Conservation (phyloP, 2,113 vertebrate species). For the Apodemus sylvaticus region DNA sequence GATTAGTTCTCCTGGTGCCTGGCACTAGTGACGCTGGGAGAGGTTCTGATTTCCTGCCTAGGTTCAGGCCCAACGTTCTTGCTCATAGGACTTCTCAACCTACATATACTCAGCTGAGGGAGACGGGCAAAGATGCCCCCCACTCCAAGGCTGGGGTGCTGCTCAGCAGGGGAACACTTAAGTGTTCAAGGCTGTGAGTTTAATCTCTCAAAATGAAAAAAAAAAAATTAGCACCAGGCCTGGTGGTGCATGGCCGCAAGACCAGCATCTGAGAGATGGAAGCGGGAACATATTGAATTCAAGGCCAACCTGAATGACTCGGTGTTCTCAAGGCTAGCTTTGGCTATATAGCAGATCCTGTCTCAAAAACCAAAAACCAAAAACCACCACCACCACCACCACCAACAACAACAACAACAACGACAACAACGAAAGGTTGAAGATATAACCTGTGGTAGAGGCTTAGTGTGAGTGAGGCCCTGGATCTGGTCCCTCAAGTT, state of each 20-base stretch:
- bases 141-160: neutral
- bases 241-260: neutral
- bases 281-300: neutral
- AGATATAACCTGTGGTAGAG: neutral
- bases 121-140: too few species aligned
- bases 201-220: neutral
- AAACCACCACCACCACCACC: too few species aligned
- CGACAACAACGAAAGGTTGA: neutral
- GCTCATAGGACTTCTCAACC: neutral
- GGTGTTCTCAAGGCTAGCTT: neutral
- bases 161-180: neutral
- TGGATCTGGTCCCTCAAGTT: neutral
- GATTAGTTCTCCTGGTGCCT: constrained; percentile 32
- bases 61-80: neutral
- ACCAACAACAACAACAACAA: too few species aligned
- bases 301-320: neutral
- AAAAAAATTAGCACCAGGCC: neutral
- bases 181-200: neutral
- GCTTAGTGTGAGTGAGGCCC: neutral
- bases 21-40: constrained; percentile 25
- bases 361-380: neutral
- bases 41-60: neutral
- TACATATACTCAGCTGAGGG: neutral
- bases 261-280: neutral
- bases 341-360: neutral